phyloP scores from a whole-genome alignment of 2,888 invertebrate genomes.

The Orchesella flavescens region DNA sequence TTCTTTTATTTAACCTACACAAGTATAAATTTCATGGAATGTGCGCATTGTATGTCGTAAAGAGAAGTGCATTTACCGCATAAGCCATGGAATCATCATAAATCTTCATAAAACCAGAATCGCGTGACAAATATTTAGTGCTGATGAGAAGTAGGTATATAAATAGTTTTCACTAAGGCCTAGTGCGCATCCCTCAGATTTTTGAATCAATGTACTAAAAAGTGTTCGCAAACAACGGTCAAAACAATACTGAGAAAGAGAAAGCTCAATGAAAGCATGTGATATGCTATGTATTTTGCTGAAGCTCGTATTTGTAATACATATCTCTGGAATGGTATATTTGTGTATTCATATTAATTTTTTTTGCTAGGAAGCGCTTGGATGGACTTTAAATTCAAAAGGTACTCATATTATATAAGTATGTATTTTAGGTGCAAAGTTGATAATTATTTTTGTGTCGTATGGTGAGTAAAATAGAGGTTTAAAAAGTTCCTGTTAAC shows the following conservation, averaged over 20 bases:
- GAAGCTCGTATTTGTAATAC: conserved; percentile 35
- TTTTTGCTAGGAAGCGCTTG: conserved; percentile 47
- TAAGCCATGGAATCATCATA: neutral
- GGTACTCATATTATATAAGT: neutral
- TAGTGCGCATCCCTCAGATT: neutral
- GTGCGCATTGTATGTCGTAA: no score
- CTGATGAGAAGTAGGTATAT: neutral
- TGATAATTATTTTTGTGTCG: neutral
- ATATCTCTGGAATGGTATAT: conserved; percentile 10
- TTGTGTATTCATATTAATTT: neutral
- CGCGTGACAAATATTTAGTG: neutral
- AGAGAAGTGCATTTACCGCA: no score
- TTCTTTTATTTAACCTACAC: no score
- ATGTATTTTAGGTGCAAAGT: neutral
- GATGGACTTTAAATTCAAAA: conserved; percentile 46
- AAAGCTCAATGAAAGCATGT: conserved; percentile 52
- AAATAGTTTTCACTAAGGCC: neutral
- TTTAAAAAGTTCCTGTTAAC: neutral
- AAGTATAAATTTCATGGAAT: no score
- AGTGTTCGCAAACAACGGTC: neutral
- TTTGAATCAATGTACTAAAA: neutral
- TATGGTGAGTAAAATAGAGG: neutral
- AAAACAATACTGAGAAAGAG: conserved; percentile 58
- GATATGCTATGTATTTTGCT: conserved; percentile 47
- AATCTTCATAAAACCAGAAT: neutral